Percentiles rank a stretch among this genome's conserved stretches.
These are phyloP conservation scores for Mormyrus lacerda DNA, from an alignment of 2,113 vertebrate genomes.

Conservation along the genomic window DNA sequence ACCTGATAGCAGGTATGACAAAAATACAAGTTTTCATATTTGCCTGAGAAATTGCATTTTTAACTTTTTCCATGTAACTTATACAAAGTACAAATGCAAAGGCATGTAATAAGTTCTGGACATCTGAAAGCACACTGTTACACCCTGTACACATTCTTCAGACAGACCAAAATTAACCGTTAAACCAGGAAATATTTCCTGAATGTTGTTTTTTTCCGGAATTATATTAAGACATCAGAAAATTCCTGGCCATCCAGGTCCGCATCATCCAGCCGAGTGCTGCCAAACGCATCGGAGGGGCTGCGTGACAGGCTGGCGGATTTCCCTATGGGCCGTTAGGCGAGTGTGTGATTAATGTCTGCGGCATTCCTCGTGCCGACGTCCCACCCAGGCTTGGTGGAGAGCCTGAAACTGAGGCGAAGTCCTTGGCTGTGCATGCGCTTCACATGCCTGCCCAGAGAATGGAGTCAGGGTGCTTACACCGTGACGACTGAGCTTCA, in stretches of 20 bases:
- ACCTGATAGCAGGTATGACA: not conserved
- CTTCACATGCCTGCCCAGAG: not conserved
- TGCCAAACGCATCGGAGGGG: not conserved
- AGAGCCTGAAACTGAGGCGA: not conserved
- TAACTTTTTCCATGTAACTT: not conserved
- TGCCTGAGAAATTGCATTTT: not conserved
- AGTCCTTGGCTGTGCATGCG: not conserved
- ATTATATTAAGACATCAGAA: slow-evolving; percentile 4
- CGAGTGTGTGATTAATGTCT: not conserved
- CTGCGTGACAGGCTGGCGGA: not conserved
- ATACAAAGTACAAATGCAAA: not conserved
- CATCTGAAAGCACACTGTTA: not conserved
- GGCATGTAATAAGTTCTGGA: not conserved
- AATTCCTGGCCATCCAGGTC: not conserved
- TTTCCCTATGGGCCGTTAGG: not conserved
- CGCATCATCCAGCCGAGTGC: not conserved
- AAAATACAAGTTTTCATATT: not conserved
- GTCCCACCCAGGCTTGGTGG: not conserved
- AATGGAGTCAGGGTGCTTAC: not conserved
- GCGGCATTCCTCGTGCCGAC: not conserved
- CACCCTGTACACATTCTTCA: not conserved
- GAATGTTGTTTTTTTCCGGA: not conserved
- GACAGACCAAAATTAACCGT: not conserved
- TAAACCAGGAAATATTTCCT: not conserved
- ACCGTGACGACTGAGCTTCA: too few relatives aligned